These are phyloP conservation scores for Rotaria socialis DNA, from an alignment of 2,888 invertebrate species.

Conservation along the genomic window DNA sequence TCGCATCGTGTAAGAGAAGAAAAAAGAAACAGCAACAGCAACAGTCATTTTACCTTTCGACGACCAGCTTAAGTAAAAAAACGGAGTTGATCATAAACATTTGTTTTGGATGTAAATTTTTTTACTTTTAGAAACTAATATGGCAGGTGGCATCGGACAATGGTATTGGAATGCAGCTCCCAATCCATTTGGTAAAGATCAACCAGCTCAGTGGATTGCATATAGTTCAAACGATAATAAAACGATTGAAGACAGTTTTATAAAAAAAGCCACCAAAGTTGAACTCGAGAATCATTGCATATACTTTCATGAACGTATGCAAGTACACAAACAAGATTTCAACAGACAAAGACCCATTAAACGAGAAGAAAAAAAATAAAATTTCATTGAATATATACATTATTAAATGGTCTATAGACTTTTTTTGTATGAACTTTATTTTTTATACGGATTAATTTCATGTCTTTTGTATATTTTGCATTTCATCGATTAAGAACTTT, in stretches of 20 bases:
- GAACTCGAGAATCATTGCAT: not conserved
- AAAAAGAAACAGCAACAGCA: too few relatives aligned
- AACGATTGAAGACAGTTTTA: not conserved
- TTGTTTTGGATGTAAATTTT: too few relatives aligned
- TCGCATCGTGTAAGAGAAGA: too few relatives aligned
- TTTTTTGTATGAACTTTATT: not conserved
- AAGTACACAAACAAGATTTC: not conserved
- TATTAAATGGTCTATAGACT: not conserved
- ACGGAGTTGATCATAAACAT: too few relatives aligned
- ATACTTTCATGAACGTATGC: not conserved
- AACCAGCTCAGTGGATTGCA: not conserved
- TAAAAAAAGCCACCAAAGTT: not conserved
- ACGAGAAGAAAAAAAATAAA: not conserved
- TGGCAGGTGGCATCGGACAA: not conserved
- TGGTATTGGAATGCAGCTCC: not conserved
- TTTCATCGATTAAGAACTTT: too few relatives aligned
- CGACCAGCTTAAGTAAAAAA: too few relatives aligned
- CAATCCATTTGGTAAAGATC: not conserved
- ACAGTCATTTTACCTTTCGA: too few relatives aligned
- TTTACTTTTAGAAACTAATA: not conserved
- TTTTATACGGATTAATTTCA: too few relatives aligned
- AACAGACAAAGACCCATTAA: not conserved
- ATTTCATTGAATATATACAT: too few relatives aligned
- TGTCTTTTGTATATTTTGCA: too few relatives aligned
- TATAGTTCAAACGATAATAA: not conserved